phyloP scores from a whole-genome alignment of 2,113 vertebrate genomes.

The Mus musculus region DNA sequence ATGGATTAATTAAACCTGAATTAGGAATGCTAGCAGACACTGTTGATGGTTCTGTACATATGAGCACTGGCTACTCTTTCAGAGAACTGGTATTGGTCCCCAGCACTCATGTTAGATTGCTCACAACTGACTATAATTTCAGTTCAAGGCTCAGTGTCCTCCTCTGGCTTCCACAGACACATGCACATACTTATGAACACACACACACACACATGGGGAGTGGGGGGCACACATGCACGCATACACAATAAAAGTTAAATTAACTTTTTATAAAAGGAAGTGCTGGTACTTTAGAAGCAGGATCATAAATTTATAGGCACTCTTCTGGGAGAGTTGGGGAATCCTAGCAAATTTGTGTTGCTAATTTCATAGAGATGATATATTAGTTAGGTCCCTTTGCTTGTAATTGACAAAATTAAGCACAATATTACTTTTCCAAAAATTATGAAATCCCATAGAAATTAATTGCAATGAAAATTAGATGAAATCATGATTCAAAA shows the following conservation, averaged over 20 bases:
- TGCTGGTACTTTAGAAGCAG: not conserved
- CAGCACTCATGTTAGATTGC: not conserved
- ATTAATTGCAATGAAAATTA: not conserved
- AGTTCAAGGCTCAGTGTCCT: not conserved
- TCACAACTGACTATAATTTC: not conserved
- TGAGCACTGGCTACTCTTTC: not conserved
- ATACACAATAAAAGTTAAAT: not conserved
- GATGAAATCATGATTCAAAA: not conserved
- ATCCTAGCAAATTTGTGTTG: not conserved
- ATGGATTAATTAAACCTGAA: not conserved
- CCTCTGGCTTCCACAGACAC: not conserved
- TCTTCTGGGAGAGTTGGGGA: not conserved
- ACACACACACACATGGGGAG: not conserved
- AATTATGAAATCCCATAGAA: not conserved
- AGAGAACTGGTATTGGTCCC: not conserved
- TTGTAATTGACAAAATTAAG: conserved; percentile 24
- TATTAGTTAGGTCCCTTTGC: conserved; percentile 26
- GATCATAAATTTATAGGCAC: not conserved
- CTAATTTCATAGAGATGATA: not conserved
- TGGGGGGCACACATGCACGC: not conserved
- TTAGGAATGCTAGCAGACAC: not conserved
- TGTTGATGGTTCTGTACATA: not conserved
- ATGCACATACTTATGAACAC: not conserved
- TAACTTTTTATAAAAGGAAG: not conserved
- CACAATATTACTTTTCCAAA: not conserved